A percentile compares a stretch with the other conserved stretches of the same genome.
These are phyloP conservation scores for Cynodonichthys magdalenae DNA, from an alignment of 2,797 vertebrate genomes.

Conservation along the genomic window DNA sequence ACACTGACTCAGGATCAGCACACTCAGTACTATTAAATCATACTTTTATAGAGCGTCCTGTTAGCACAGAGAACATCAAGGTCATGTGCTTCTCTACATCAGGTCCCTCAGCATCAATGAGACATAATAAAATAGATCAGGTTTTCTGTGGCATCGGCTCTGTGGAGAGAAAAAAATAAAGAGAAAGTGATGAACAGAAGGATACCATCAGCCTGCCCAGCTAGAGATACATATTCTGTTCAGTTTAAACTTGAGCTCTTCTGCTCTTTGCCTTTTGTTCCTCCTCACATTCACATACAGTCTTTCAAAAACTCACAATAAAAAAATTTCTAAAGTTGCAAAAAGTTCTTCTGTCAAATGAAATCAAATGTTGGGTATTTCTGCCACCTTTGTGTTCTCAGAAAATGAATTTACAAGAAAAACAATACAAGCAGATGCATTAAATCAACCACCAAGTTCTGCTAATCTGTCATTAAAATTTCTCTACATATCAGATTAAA, in stretches of 20 bases:
- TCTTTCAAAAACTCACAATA: too few relatives aligned
- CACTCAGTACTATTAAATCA: constrained; percentile 32
- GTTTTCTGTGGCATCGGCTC: constrained; percentile 43
- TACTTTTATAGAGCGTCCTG: constrained; percentile 31
- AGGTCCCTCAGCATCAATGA: constrained; percentile 16
- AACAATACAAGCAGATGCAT: constrained; percentile 31
- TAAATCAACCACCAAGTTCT: constrained; percentile 30
- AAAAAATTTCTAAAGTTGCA: too few relatives aligned
- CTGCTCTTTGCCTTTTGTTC: constrained; percentile 29
- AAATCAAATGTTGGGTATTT: not conserved
- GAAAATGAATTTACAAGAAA: constrained; percentile 45
- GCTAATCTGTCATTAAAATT: constrained; percentile 19
- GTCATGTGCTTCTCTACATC: constrained; percentile 24
- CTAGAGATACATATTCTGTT: constrained; percentile 65
- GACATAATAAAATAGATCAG: constrained; percentile 32
- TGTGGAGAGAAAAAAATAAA: constrained; percentile 34
- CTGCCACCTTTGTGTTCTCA: constrained; percentile 49
- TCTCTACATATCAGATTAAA: constrained; percentile 10
- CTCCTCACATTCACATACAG: constrained; percentile 13
- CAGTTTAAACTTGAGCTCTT: constrained; percentile 61
- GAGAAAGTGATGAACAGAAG: constrained; percentile 64
- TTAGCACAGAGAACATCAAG: constrained; percentile 30
- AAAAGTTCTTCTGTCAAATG: too few relatives aligned
- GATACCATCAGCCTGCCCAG: constrained; percentile 55
- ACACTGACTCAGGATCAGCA: constrained; percentile 41